Conservation (phyloP, 2,888 invertebrate species). For the Dermolepida albohirtum region DNA sequence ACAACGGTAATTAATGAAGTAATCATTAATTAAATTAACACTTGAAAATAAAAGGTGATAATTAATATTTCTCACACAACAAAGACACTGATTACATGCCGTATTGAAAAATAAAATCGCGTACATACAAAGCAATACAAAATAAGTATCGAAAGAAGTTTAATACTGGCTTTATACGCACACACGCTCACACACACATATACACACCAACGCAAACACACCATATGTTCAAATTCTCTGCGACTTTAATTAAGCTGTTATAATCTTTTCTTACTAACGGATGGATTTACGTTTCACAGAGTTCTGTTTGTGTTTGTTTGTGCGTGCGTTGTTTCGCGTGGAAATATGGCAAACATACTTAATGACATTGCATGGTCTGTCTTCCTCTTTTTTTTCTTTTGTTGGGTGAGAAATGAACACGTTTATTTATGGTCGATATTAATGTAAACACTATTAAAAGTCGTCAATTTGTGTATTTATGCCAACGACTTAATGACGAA, state of each 20-base stretch:
- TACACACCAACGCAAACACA: not conserved
- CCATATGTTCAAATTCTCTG: constrained; percentile 26
- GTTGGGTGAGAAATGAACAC: not conserved
- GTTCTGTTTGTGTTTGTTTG: constrained; percentile 21
- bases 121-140: not conserved
- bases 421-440: not conserved
- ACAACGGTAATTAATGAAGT: too few species aligned
- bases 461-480: too few species aligned
- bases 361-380: constrained; percentile 1
- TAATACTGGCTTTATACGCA: too few species aligned
- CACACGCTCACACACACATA: too few species aligned
- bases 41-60: not conserved
- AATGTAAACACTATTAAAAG: too few species aligned
- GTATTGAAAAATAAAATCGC: not conserved
- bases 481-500: too few species aligned
- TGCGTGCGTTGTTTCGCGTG: not conserved
- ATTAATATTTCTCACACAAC: not conserved
- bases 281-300: constrained; percentile 25
- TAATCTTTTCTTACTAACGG: constrained; percentile 29
- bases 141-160: not conserved
- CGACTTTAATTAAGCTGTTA: constrained; percentile 33
- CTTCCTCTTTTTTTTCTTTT: constrained; percentile 1
- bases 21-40: too few species aligned
- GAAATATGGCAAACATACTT: constrained; percentile 28
- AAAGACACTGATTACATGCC: constrained; percentile 9